These are phyloP conservation scores for Sphaerodactylus townsendi DNA, from an alignment of 2,113 vertebrate genomes.

Conservation along the genomic window DNA sequence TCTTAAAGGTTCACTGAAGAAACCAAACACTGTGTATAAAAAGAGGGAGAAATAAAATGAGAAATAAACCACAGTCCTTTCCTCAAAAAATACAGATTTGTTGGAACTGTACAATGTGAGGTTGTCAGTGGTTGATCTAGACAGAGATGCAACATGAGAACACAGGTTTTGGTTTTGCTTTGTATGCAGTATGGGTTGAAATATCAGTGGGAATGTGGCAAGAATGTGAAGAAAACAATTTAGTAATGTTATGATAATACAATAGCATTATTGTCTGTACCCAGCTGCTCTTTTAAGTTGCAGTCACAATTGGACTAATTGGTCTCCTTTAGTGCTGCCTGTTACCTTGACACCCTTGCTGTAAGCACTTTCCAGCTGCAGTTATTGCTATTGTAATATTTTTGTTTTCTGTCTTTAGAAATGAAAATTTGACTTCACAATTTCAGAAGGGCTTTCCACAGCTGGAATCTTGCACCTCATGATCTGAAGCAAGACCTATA, in stretches of 20 bases:
- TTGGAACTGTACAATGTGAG: not conserved
- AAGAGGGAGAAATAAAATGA: not conserved
- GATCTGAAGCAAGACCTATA: not conserved
- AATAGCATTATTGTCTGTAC: not conserved
- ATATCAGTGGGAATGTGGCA: not conserved
- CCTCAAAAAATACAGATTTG: not conserved
- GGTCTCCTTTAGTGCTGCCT: constrained; percentile 21
- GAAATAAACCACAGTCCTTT: not conserved
- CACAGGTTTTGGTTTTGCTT: not conserved
- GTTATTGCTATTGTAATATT: not conserved
- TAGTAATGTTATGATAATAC: not conserved
- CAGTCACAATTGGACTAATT: not conserved
- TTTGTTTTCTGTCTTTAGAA: constrained; percentile 4
- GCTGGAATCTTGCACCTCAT: not conserved
- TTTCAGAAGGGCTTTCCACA: not conserved
- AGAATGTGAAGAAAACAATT: not conserved
- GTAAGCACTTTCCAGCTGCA: constrained; percentile 12
- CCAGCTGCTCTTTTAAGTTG: not conserved
- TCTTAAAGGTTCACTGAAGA: not conserved
- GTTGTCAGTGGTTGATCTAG: not conserved
- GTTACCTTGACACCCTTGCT: not conserved
- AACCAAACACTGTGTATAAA: not conserved
- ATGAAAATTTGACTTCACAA: not conserved
- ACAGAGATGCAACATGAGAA: not conserved
- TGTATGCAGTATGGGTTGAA: not conserved